These are phyloP conservation scores for Erynnis tages DNA, from an alignment of 2,888 invertebrate species.

Conservation along the genomic window DNA sequence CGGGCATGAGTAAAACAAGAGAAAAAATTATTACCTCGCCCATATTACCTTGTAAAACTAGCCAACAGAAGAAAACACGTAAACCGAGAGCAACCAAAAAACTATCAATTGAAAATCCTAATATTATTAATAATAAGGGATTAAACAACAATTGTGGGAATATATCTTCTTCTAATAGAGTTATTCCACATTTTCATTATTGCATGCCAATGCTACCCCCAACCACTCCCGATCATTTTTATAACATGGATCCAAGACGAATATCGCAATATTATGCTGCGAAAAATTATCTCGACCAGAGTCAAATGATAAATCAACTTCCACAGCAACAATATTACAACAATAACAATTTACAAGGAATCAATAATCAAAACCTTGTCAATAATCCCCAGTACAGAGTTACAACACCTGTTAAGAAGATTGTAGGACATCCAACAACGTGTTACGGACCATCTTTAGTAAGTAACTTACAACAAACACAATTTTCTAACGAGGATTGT, in stretches of 20 bases:
- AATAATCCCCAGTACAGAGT: background rate
- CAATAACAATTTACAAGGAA: background rate
- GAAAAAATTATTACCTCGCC: constrained; percentile 3
- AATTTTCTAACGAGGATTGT: too few species aligned
- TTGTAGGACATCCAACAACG: background rate
- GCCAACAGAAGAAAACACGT: background rate
- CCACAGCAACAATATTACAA: background rate
- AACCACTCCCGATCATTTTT: background rate
- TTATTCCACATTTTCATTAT: constrained; percentile 30
- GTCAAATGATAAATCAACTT: background rate
- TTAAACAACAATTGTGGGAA: background rate
- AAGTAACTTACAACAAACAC: too few species aligned
- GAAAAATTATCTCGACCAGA: background rate
- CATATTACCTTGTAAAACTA: constrained; percentile 11
- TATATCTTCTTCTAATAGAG: constrained; percentile 3
- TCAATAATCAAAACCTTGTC: background rate
- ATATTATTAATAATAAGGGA: too few species aligned
- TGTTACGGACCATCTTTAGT: background rate
- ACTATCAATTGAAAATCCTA: too few species aligned
- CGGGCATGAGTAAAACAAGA: background rate
- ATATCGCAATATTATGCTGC: background rate
- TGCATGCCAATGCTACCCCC: background rate
- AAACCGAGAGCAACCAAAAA: too few species aligned
- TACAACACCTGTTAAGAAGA: background rate
- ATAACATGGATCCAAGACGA: background rate